Conservation (phyloP, 2,888 invertebrate species). For the Smittia aterrima region DNA sequence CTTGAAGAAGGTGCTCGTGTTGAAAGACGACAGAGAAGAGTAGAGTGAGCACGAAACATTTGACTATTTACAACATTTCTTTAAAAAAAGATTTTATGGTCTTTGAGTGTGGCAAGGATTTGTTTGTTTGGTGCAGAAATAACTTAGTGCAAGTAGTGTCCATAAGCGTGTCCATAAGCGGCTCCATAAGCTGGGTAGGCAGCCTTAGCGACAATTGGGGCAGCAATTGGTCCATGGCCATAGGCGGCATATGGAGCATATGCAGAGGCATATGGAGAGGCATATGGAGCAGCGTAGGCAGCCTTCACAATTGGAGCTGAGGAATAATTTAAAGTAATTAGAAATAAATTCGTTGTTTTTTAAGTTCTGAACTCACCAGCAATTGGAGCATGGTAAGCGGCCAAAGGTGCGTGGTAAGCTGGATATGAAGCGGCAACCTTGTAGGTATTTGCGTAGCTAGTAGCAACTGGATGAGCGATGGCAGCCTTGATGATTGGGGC, state of each 20-base stretch:
- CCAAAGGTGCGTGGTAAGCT: slow-evolving; percentile 15
- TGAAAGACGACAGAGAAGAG: neutral
- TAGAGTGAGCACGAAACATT: neutral
- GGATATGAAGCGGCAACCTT: slow-evolving; percentile 29
- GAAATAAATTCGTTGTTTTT: neutral
- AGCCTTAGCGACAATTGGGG: slow-evolving; percentile 16
- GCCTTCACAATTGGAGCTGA: neutral
- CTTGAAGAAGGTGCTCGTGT: slow-evolving; percentile 8
- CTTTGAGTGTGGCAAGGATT: slow-evolving; percentile 13
- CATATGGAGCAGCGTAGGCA: too few species aligned
- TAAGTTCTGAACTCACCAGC: neutral
- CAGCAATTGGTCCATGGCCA: neutral
- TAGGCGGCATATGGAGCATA: slow-evolving; percentile 7
- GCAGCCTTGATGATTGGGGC: slow-evolving; percentile 1
- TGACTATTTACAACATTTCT: slow-evolving; percentile 22
- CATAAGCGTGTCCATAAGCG: neutral
- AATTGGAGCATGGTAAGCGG: slow-evolving; percentile 25
- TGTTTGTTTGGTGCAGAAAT: neutral
- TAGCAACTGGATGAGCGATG: slow-evolving; percentile 28
- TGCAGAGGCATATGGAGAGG: neutral
- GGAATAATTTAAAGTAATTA: neutral
- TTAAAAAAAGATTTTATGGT: neutral
- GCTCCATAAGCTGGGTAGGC: slow-evolving; percentile 12
- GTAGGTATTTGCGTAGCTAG: slow-evolving; percentile 36
- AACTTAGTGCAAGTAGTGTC: neutral